Percentiles rank a stretch among this genome's conserved stretches.
These are phyloP conservation scores for Mylabris phalerata DNA, from an alignment of 1,140 invertebrate genomes.

Conservation along the genomic window DNA sequence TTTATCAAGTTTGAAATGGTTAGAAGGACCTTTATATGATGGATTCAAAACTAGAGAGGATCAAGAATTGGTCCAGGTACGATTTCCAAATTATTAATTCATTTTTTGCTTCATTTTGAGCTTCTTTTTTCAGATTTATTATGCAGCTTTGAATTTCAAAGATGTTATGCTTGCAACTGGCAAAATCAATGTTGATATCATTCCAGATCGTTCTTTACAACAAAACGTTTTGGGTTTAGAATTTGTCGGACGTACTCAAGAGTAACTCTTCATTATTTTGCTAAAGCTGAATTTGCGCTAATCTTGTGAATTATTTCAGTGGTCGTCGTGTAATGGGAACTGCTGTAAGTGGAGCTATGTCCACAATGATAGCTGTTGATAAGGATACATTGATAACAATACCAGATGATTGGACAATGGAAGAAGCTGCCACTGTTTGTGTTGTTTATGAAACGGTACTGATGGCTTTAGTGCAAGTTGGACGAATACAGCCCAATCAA, in stretches of 20 bases:
- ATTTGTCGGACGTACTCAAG: constrained; percentile 50
- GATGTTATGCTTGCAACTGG: constrained; percentile 74
- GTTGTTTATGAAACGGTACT: too few species aligned
- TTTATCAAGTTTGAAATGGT: constrained; percentile 77
- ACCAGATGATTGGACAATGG: constrained; percentile 73
- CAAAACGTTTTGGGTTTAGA: constrained; percentile 69
- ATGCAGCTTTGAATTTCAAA: constrained; percentile 65
- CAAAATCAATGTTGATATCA: constrained; percentile 57
- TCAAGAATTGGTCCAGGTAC: not conserved
- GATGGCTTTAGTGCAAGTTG: too few species aligned
- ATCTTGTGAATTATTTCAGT: constrained; percentile 32
- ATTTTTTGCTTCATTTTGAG: not conserved
- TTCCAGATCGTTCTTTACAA: constrained; percentile 50
- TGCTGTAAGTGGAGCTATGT: constrained; percentile 48
- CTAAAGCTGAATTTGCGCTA: not conserved
- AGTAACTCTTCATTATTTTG: too few species aligned
- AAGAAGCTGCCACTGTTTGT: too few species aligned
- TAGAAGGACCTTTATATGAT: constrained; percentile 52
- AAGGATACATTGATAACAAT: constrained; percentile 64
- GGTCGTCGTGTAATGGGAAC: constrained; percentile 69
- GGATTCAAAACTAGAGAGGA: not conserved
- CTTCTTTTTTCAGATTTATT: constrained; percentile 46
- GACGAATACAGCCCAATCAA: too few species aligned
- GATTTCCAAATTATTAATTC: not conserved
- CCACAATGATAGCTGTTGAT: constrained; percentile 55